Evolutionary conservation across 2,113 vertebrate genomes (phyloP), one percentile per base, ranked within the genome.

Genomic region (Cyanoramphus novaezelandiae): DNA sequence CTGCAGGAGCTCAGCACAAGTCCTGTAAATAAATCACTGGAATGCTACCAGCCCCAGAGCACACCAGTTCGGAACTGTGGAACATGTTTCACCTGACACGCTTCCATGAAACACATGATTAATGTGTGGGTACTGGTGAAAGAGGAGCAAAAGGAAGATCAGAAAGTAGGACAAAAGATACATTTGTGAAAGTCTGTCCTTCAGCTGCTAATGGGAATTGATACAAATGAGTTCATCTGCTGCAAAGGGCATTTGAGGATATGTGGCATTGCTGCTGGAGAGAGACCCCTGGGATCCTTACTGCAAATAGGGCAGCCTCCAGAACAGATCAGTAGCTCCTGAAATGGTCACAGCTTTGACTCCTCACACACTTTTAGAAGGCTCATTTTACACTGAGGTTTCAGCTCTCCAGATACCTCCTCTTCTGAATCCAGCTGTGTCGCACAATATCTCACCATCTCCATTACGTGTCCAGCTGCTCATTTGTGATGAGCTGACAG

Each of bases 131-230:
- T 47, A 17, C 12, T 21, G 62, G 18, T 50, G 37, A 82, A 88
- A 76, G n/a, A 91, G 41, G 67, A 93, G 86, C 55, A 75, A 55
- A 46, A 62, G 6, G 63, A 81, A 84, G 82, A 93, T 86, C 63
- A 81, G 92, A 93, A 95, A 95, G 47, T 23, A 84, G 94, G 84
- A 95, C 80, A 89, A 77, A 92, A 91, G 69, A 82, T 28, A 72
- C 17, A 53, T 41, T 43, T 78, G 41, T 52, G 78, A 90, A 82
- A 65, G 18, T 13, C 69, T 49, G 86, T 74, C 81, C 82, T 88
- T 89, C 80, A 84, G 77, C 69, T 78, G 86, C 88, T 95, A 87
- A 63, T 55, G 24, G 29, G 55, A 49, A 41, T 41, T 86, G 84
- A 21, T 20, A 76, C 52, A 86, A 91, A 95, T 76, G 20, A 95